phyloP scores from a whole-genome alignment of 2,888 invertebrate genomes.

The Eristalinus aeneus region DNA sequence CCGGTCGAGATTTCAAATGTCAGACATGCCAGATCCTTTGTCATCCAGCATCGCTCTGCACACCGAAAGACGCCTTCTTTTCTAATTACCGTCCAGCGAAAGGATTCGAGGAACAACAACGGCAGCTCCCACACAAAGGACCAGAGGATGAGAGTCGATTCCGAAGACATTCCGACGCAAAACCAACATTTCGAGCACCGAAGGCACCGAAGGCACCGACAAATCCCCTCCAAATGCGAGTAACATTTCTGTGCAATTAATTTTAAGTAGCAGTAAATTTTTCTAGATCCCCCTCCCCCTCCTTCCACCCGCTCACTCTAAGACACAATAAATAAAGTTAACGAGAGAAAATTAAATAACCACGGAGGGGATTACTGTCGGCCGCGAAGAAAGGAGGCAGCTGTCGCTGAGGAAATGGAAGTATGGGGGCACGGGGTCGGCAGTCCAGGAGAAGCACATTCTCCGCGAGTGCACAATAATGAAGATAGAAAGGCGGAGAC shows the following conservation, averaged over 20 bases:
- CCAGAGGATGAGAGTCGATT: too few species aligned
- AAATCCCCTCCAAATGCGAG: conserved; percentile 2
- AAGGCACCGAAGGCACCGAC: background rate
- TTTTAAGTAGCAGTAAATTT: conserved; percentile 34
- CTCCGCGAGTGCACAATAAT: background rate
- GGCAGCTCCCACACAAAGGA: background rate
- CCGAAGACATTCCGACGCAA: background rate
- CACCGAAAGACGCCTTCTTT: background rate
- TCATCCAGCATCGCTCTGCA: background rate
- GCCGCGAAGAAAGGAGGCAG: background rate
- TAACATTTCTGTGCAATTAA: conserved; percentile 42
- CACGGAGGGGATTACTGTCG: conserved; percentile 6
- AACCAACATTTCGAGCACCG: background rate
- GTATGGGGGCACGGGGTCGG: too few species aligned
- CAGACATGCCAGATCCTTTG: background rate
- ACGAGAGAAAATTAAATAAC: conserved; percentile 12
- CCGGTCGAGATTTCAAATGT: background rate
- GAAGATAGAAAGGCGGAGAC: background rate
- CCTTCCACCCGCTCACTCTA: background rate
- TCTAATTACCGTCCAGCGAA: background rate
- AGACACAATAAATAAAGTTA: conserved; percentile 19
- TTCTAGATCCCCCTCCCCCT: background rate
- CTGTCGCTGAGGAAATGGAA: background rate
- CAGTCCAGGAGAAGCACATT: background rate
- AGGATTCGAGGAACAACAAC: background rate